Base-by-base conservation (phyloP, 2,113 vertebrate genomes). In the Casuarius casuarius region DNA sequence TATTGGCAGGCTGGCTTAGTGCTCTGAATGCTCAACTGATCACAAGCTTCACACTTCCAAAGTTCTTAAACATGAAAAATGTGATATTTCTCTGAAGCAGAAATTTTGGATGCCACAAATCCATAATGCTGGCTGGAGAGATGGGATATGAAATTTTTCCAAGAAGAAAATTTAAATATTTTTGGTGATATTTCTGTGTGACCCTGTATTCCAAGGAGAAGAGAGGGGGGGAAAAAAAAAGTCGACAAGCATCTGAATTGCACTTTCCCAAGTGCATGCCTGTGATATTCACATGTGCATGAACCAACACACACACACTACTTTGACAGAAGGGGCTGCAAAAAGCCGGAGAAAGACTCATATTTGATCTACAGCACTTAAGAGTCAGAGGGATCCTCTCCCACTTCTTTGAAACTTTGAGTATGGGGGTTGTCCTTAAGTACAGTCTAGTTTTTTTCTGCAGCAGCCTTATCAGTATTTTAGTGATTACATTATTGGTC, bases 251-350 rank as follows among this genome's bases (percentile, higher is more conserved):
- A 16, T 74, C 14, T 65, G 3, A 59, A 51, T 80, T 75, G 23
- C 9, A 35, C 38, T 9, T 48, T 74, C 2, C 33, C 8, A 42
- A 19, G 10, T 29, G 3, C 17, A 29, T 21, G 5, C 58, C 4
- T 16, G 31, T 68, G 44, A 54, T 71, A 59, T 49, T 81, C 54
- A 6, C 14, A 40, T 51, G 5, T 52, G 49, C 7, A 23, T 79
- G 25, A 83, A 17, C 0, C 0, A 23, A n/a, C 7, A 23, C 2
- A 3, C 11, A 31, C 4, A 14, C 5, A 16, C 4, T 22, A 58
- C 12, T 75, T 6, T 49, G 59, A 65, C 3, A 58, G 28, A 46
- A 88, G 11, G 0, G 7, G 4, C 9, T 71, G 4, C 2, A 52
- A 74, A 79, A 29, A 33, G 49, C 4, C 63, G 8, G 15, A 83